Conservation (phyloP, 2,797 vertebrate species). For the Pelobates cultripes region DNA sequence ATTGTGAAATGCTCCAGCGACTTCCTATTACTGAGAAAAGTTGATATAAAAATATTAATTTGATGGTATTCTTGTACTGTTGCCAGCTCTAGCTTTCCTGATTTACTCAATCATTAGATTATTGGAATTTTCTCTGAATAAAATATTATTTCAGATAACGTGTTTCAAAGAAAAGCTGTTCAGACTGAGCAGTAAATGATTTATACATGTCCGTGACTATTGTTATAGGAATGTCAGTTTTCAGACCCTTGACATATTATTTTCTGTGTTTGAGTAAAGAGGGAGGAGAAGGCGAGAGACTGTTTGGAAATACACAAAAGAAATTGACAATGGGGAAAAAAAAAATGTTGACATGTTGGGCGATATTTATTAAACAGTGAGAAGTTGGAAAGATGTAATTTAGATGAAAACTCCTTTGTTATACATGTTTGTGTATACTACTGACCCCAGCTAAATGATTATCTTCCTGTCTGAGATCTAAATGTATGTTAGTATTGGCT, state of each 20-base stretch:
- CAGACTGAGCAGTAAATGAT: background rate
- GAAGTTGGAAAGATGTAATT: background rate
- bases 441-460: too few relatives aligned
- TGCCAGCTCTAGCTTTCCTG: background rate
- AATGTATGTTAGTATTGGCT: too few relatives aligned
- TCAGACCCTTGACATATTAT: background rate
- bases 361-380: background rate
- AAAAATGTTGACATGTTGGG: background rate
- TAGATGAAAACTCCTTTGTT: background rate
- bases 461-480: too few relatives aligned
- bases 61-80: slow-evolving; percentile 17
- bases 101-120: background rate
- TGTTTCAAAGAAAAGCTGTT: background rate
- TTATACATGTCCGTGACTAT: background rate
- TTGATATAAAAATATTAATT: slow-evolving; percentile 28
- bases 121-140: slow-evolving; percentile 16
- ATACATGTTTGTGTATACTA: too few relatives aligned
- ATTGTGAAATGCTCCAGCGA: slow-evolving; percentile 27
- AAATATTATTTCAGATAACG: background rate
- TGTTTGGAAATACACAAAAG: background rate
- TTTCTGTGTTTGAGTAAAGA: background rate
- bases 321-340: background rate
- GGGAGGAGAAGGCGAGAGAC: background rate
- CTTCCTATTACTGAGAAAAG: slow-evolving; percentile 36
- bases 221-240: slow-evolving; percentile 4